Percentiles rank a stretch among this genome's conserved stretches.
phyloP scores from a whole-genome alignment of 2,888 invertebrate species.

The Chrysomela aeneicollis region DNA sequence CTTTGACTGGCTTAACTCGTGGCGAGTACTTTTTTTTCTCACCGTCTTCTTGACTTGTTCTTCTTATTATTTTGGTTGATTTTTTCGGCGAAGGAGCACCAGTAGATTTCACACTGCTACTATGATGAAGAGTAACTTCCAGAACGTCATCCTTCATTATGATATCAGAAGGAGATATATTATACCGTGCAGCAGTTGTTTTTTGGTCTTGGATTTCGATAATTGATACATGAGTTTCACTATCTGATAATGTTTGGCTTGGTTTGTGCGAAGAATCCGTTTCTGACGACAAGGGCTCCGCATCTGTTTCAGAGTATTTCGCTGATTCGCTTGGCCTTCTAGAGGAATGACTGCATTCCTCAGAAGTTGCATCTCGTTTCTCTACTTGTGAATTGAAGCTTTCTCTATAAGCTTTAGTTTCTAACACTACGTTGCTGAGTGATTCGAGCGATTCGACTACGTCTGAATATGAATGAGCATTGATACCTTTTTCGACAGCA shows the following conservation, averaged over 20 bases:
- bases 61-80: slow-evolving; percentile 27
- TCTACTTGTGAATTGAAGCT: not conserved
- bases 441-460: slow-evolving; percentile 2
- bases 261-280: slow-evolving; percentile 53
- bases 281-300: slow-evolving; percentile 55
- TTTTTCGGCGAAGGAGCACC: slow-evolving; percentile 3
- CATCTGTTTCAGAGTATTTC: slow-evolving; percentile 54
- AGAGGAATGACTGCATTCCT: slow-evolving; percentile 8
- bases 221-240: slow-evolving; percentile 52
- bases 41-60: slow-evolving; percentile 25
- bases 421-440: not conserved
- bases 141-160: slow-evolving; percentile 61
- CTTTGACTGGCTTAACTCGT: slow-evolving; percentile 21
- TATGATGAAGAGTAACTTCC: slow-evolving; percentile 57
- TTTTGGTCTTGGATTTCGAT: slow-evolving; percentile 43
- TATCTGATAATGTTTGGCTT: slow-evolving; percentile 49
- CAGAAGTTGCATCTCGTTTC: not conserved
- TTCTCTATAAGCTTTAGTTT: not conserved
- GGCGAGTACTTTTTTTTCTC: slow-evolving; percentile 27
- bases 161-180: slow-evolving; percentile 55
- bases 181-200: slow-evolving; percentile 28
- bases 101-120: not conserved
- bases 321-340: slow-evolving; percentile 46
- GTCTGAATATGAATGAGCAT: not conserved
- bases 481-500: slow-evolving; percentile 2